Percentiles rank a stretch among this genome's conserved stretches.
phyloP scores from a whole-genome alignment of 2,888 invertebrate genomes.

The Perithous albicinctus region DNA sequence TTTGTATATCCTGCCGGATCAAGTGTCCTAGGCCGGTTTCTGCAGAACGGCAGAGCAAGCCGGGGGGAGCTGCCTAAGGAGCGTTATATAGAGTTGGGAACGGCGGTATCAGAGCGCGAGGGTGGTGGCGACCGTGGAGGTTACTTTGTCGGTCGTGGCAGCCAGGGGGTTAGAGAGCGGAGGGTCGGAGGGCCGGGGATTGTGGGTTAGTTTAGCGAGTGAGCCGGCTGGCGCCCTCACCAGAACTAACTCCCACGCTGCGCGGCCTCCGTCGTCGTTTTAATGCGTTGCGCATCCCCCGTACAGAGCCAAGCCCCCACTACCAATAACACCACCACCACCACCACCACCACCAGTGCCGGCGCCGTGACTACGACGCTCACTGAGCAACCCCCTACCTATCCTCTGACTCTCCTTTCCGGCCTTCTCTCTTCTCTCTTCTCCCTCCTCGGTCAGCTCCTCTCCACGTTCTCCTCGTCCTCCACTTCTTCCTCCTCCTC shows the following conservation, averaged over 20 bases:
- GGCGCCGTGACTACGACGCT: conserved; percentile 46
- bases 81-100: conserved; percentile 43
- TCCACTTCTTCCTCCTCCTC: conserved; percentile 3
- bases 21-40: conserved; percentile 9
- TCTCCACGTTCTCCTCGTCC: conserved; percentile 30
- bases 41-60: conserved; percentile 25
- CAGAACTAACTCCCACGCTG: conserved; percentile 84
- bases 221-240: conserved; percentile 84
- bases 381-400: conserved; percentile 40
- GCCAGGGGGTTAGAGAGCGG: conserved; percentile 67
- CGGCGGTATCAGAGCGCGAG: conserved; percentile 57
- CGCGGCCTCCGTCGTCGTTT: conserved; percentile 77
- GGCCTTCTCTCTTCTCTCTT: conserved; percentile 15
- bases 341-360: conserved; percentile 15
- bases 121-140: conserved; percentile 68
- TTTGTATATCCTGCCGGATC: conserved; percentile 19
- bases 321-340: conserved; percentile 49
- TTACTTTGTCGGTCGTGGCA: conserved; percentile 76
- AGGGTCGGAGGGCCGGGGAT: conserved; percentile 64
- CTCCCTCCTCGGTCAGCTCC: conserved; percentile 37
- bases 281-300: conserved; percentile 78
- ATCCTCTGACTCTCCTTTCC: conserved; percentile 24
- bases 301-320: conserved; percentile 52
- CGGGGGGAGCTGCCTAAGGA: conserved; percentile 44
- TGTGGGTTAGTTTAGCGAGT: conserved; percentile 79